A percentile compares a stretch with the other conserved stretches of the same genome.
These are phyloP conservation scores for Drosophila azteca DNA, from an alignment of 1,140 invertebrate genomes.

Conservation along the genomic window DNA sequence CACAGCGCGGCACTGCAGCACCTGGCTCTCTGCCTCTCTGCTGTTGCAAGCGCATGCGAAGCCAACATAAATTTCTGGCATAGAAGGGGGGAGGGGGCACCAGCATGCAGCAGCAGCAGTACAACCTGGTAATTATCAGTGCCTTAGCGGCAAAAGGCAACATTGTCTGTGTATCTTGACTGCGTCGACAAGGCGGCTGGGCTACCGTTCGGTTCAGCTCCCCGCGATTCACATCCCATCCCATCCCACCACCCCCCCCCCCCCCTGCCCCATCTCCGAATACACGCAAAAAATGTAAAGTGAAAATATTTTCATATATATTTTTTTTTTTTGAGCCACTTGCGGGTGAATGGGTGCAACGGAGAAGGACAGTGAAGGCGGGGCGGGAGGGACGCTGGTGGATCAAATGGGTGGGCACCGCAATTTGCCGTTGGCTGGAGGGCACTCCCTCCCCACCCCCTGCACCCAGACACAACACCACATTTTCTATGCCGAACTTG, in stretches of 20 bases:
- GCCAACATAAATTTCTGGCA: conserved; percentile 72
- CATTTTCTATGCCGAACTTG: conserved; percentile 59
- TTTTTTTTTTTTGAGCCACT: conserved; percentile 64
- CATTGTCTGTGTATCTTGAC: conserved; percentile 73
- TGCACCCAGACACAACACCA: not conserved
- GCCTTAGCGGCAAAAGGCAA: conserved; percentile 69
- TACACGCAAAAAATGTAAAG: conserved; percentile 79
- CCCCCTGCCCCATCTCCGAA: conserved; percentile 48
- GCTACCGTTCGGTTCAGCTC: conserved; percentile 18
- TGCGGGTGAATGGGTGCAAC: conserved; percentile 11
- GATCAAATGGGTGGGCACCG: conserved; percentile 28
- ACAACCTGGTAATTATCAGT: conserved; percentile 76
- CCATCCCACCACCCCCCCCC: conserved; percentile 4
- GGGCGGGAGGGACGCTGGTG: not conserved
- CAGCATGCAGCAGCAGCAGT: conserved; percentile 32
- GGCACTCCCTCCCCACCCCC: conserved; percentile 2
- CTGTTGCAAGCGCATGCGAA: conserved; percentile 64
- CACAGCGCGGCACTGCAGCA: not conserved
- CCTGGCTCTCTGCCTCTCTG: conserved; percentile 15
- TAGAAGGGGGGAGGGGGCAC: not conserved
- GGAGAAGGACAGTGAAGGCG: conserved; percentile 8
- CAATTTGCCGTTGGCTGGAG: conserved; percentile 38
- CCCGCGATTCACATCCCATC: not conserved
- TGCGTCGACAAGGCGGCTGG: conserved; percentile 18
- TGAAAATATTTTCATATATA: conserved; percentile 48